Evolutionary conservation across 37 sponge, comb jelly and placozoan species (phyloP), one percentile per base, ranked within the genome.

Genomic region (Dysidea cf. avara): DNA sequence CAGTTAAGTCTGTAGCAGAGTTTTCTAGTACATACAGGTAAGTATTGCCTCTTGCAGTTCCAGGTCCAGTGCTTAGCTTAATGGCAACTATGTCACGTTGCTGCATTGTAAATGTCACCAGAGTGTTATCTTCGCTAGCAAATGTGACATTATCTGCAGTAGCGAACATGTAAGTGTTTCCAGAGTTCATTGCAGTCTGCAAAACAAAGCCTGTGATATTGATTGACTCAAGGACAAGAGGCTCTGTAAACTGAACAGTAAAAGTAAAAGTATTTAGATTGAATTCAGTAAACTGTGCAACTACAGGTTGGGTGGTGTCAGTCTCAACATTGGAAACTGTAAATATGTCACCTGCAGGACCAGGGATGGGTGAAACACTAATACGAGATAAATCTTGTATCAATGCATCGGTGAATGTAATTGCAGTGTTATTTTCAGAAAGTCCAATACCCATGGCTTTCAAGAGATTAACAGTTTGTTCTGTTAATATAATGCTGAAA

Each of bases 271-370:
- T 33, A 52, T 69, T 69, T 22, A 95, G 77, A 31, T 90, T 81
- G 59, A 95, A 90, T 20, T 67, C 56, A 32, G 25, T 38, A 73
- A 95, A 95, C 20, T 74, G 48, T 11, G 39, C 64, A 17, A 95
- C 21, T 0, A 48, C 53, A 33, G 96, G 96, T 38, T 43, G 21
- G 16, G 85, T 87, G n/a, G 83, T 84, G 55, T 95, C 96, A 56
- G 87, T 77, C 0, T 69, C 46, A 58, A 92, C 71, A 24, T 51
- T 51, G 1, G 56, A 24, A 11, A 94, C 87, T 16, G 36, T 35
- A 18, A 94, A 49, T 20, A 83, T 72, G 22, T 38, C 30, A 21
- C 71, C 72, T 2, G 39, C 32, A 16, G 43, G 21, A 2, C 72
- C 59, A 47, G 84, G 57, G 33, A 26, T 37, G 0, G 46, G 46